Evolutionary conservation across 1,140 invertebrate genomes (phyloP).

Genomic region (Ylistrum balloti): DNA sequence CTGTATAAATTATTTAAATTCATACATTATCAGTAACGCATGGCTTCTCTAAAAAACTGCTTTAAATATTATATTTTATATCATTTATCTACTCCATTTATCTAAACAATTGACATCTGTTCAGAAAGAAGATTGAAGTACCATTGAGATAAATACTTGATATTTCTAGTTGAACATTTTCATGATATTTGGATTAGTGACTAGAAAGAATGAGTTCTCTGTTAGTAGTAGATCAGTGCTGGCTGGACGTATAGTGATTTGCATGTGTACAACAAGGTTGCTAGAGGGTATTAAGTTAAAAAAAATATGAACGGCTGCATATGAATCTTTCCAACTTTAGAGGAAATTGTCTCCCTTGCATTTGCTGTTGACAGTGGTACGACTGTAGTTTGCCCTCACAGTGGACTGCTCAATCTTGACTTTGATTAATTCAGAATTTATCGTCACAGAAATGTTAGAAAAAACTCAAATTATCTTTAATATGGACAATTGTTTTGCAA

Average conservation of each 20-base stretch:
- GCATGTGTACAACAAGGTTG: neutral
- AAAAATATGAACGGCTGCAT: neutral
- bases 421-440: neutral
- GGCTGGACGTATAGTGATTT: neutral
- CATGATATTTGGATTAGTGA: neutral
- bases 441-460: too few species aligned
- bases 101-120: neutral
- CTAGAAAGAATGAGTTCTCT: neutral
- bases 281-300: neutral
- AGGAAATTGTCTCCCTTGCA: neutral
- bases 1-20: neutral
- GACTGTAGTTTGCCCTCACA: neutral
- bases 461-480: too few species aligned
- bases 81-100: neutral
- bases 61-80: neutral
- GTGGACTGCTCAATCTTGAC: neutral
- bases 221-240: neutral
- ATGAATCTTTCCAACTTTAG: neutral
- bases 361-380: conserved; percentile 26
- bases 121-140: neutral
- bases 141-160: neutral
- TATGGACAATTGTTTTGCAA: too few species aligned
- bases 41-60: conserved; percentile 24
- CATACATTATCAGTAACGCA: conserved; percentile 24
- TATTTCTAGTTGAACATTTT: neutral